Evolutionary conservation across 2,888 invertebrate species (phyloP), one percentile per base, ranked within the genome.

Genomic region (Drosophila paucipuncta): DNA sequence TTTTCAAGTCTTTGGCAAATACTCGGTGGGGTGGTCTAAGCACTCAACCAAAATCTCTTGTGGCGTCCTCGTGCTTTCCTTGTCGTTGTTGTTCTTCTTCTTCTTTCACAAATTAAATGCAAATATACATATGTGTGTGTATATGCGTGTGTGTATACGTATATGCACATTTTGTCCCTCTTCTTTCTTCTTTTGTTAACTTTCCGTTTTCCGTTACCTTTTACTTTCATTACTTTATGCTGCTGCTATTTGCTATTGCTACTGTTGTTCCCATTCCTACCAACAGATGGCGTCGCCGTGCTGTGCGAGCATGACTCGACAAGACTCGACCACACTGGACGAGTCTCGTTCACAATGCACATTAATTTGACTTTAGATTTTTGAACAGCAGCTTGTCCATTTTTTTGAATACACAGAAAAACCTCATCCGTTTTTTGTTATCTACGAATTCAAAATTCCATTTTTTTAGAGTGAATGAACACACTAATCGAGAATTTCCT

Each of bases 1-100:
- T 33, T 54, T 11, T 68, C 50, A 22, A 68, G 68, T 58, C 68
- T 68, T 68, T 18, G 35, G 25, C 59, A 68, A 68, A 68, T 69
- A 59, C 28, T n/a, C 55, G 33, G 9, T 25, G 22, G 16, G 28
- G 4, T 47, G 22, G 16, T 47, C 47, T 25, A 47, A 11, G 37
- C 33, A 18, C 52, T 28, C 35, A 31, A 33, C 49, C 10, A 28
- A 68, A 49, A 68, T 68, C 57, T 39, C 28, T 68, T 39, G 49
- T 31, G 55, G 49, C 57, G 39, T 25, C 28, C 33, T 33, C 33
- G 16, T 28, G 33, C 13, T 35, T 39, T 39, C 13, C 39, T 18
- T 41, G 22, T 47, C 22, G 7, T 16, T 41, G 4, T 47, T 22
- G 1, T 13, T 22, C 9, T 18, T 33, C 11, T 13, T 18, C 37